Evolutionary conservation across 2,113 vertebrate species (phyloP), one percentile per base, ranked within the genome.

Genomic region (Actinemys pallida): DNA sequence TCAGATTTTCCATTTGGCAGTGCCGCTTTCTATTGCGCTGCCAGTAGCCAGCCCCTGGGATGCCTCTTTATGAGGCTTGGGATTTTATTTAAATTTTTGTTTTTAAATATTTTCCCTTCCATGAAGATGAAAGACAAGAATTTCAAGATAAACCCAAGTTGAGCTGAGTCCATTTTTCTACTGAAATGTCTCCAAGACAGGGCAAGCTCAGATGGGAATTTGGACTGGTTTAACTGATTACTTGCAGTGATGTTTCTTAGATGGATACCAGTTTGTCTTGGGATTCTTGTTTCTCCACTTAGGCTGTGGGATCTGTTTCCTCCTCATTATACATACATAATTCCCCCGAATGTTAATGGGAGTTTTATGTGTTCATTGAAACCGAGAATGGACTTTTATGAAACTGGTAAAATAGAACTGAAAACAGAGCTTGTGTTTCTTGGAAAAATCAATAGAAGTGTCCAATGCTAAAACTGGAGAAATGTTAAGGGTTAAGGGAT

Each of bases 281-380:
- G 86, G 90, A 93, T 96, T 94, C 83, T 93, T 92, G 86, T 96
- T 98, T 97, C 96, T 96, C 96, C 94, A 88, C 91, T 96, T 96
- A 88, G 91, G 90, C 76, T 92, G 83, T 50, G 45, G 53, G 78
- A 65, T 75, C 91, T 88, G 83, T 94, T 62, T 1, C 83, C 93
- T 93, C n/a, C 91, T 97, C 96, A 78, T 95, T 95, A 92, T 96
- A 91, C 84, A 95, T 94, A 78, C 76, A 89, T 97, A 95, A 94
- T 96, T 97, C 87, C 75, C 90, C 83, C 96, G 96, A 97, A 94
- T 39, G 91, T 96, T 98, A 97, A 98, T 95, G 95, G 95, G 95
- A 97, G 93, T 96, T 96, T 93, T 95, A 96, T 87, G 75, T 95
- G 57, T n/a, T 97, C 84, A 95, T 93, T 95, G 97, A 97, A 95